These are phyloP conservation scores for Girardinichthys multiradiatus DNA, from an alignment of 2,113 vertebrate genomes.

Conservation along the genomic window DNA sequence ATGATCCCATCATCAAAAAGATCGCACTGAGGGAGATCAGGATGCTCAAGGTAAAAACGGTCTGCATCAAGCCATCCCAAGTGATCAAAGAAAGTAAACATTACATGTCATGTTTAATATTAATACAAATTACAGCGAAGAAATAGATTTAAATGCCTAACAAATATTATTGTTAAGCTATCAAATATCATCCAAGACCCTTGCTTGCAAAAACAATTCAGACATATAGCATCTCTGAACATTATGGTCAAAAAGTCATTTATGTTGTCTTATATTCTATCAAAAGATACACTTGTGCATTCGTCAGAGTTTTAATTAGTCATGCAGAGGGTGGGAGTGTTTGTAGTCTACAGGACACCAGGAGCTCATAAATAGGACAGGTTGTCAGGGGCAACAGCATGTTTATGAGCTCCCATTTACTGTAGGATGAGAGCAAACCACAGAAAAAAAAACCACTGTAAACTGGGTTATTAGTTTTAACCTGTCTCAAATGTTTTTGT, in stretches of 20 bases:
- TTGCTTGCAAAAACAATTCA: too few species aligned
- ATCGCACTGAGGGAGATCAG: conserved; percentile 93
- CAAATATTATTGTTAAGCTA: neutral
- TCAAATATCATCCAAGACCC: neutral
- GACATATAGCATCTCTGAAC: neutral
- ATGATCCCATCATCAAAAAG: conserved; percentile 93
- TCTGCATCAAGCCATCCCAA: neutral
- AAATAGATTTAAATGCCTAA: neutral
- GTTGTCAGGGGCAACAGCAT: conserved; percentile 69
- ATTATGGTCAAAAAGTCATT: neutral
- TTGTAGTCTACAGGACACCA: conserved; percentile 30
- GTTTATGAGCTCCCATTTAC: conserved; percentile 63
- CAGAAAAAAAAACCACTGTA: conserved; percentile 2
- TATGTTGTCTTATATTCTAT: conserved; percentile 14
- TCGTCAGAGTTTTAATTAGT: conserved; percentile 48
- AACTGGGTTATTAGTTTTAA: neutral
- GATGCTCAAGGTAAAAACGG: conserved; percentile 89
- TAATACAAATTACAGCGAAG: too few species aligned
- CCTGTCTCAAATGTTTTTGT: neutral
- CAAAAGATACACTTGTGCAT: conserved; percentile 3
- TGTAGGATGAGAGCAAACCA: conserved; percentile 41
- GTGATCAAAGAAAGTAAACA: neutral
- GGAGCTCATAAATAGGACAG: conserved; percentile 57
- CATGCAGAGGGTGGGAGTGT: conserved; percentile 44
- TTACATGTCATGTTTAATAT: too few species aligned